Evolutionary conservation across 2,113 vertebrate genomes (phyloP).

Genomic region (Sarotherodon lohbergeri): DNA sequence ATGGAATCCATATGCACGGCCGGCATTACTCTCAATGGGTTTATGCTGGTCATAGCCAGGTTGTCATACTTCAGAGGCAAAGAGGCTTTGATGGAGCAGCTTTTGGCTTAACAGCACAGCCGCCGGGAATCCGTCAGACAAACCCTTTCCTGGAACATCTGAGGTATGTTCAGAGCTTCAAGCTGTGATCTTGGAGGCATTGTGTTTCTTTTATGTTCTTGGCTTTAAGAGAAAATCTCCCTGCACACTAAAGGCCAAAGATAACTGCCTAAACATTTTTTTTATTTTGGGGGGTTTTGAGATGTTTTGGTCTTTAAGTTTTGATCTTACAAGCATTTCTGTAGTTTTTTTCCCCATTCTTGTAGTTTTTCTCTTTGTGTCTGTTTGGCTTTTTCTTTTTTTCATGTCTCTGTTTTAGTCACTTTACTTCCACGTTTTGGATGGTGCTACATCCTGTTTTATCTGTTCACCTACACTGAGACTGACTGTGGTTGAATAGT

Average conservation of each 20-base stretch:
- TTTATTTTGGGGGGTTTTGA: background rate
- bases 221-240: background rate
- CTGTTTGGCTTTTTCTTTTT: background rate
- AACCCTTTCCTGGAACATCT: slow-evolving; percentile 17
- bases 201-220: background rate
- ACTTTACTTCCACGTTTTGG: accelerated
- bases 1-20: slow-evolving; percentile 37
- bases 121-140: background rate
- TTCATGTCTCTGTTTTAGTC: background rate
- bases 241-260: background rate
- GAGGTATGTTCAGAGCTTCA: background rate
- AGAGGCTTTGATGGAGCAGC: slow-evolving; percentile 25
- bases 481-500: background rate
- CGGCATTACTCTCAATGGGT: background rate
- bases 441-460: background rate
- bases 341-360: background rate
- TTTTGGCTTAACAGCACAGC: background rate
- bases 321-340: background rate
- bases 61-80: slow-evolving; percentile 6
- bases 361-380: background rate
- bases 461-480: background rate
- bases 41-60: slow-evolving; percentile 2
- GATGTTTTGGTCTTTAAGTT: background rate
- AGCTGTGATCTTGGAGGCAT: background rate
- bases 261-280: background rate